Conservation (phyloP, 2,113 vertebrate genomes). For the Callipepla squamata region DNA sequence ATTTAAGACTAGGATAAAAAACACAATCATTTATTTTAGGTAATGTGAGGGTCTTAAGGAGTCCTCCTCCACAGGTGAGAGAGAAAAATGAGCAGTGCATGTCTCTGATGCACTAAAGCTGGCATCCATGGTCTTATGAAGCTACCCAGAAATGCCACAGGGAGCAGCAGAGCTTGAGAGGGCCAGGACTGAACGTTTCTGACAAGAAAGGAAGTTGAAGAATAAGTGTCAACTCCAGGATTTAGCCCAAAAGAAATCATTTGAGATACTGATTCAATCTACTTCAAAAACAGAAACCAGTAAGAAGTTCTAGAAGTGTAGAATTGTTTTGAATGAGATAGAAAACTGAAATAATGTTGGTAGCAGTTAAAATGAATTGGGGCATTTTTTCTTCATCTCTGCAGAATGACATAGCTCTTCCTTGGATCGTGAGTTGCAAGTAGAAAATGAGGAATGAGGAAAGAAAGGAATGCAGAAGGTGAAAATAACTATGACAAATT, state of each 20-base stretch:
- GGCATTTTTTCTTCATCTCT: not conserved
- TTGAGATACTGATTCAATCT: not conserved
- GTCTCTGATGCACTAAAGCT: not conserved
- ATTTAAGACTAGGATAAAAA: not conserved
- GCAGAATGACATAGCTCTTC: not conserved
- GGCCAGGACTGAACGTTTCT: not conserved
- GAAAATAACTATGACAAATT: not conserved
- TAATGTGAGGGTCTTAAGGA: not conserved
- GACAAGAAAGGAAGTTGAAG: not conserved
- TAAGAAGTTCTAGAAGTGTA: not conserved
- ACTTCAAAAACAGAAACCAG: not conserved
- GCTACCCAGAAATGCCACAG: not conserved
- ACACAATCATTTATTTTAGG: not conserved
- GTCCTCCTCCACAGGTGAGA: not conserved
- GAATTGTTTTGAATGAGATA: not conserved
- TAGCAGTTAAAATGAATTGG: not conserved
- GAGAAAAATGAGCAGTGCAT: not conserved
- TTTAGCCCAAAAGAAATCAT: not conserved
- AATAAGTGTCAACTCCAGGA: not conserved
- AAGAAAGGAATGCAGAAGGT: not conserved
- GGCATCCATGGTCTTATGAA: not conserved
- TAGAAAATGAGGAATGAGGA: not conserved
- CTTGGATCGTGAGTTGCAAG: not conserved
- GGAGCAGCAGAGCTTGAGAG: not conserved
- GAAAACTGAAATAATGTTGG: not conserved